phyloP scores from a whole-genome alignment of 35 echinoderm and acorn worm genomes.

The Apostichopus japonicus region DNA sequence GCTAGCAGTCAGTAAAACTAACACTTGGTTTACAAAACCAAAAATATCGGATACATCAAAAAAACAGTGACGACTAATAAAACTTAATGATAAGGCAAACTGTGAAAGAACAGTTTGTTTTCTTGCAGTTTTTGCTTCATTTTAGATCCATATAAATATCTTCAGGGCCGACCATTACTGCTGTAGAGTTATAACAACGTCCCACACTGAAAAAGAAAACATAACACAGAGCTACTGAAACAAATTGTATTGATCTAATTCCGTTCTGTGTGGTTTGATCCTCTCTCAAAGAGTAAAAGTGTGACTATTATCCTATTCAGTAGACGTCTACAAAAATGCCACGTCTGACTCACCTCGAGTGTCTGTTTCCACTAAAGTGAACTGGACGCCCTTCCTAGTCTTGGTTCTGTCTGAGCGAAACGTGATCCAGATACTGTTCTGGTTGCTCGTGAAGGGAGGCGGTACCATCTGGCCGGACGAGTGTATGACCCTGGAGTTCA shows the following conservation, averaged over 20 bases:
- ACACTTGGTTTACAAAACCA: no score
- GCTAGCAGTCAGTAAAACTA: background rate
- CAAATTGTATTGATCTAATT: no score
- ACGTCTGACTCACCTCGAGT: slow-evolving; percentile 53
- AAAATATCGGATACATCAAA: no score
- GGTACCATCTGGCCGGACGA: slow-evolving; percentile 54
- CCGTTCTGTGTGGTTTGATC: no score
- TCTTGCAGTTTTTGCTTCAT: background rate
- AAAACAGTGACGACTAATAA: no score
- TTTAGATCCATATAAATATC: background rate
- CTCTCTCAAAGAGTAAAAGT: no score
- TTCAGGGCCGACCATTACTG: no score
- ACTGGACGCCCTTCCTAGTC: slow-evolving; percentile 72
- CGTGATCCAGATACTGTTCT: slow-evolving; percentile 81
- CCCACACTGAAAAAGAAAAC: no score
- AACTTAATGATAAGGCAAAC: background rate
- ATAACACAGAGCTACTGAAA: no score
- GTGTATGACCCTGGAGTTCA: slow-evolving; percentile 68
- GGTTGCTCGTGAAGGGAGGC: slow-evolving; percentile 76
- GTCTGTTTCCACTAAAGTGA: slow-evolving; percentile 54
- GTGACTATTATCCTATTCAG: no score
- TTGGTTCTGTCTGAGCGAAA: slow-evolving; percentile 83
- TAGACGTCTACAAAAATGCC: no score
- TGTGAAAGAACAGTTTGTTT: background rate
- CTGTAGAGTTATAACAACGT: no score